Conservation (phyloP, 2,797 vertebrate genomes). For the Anas georgica region DNA sequence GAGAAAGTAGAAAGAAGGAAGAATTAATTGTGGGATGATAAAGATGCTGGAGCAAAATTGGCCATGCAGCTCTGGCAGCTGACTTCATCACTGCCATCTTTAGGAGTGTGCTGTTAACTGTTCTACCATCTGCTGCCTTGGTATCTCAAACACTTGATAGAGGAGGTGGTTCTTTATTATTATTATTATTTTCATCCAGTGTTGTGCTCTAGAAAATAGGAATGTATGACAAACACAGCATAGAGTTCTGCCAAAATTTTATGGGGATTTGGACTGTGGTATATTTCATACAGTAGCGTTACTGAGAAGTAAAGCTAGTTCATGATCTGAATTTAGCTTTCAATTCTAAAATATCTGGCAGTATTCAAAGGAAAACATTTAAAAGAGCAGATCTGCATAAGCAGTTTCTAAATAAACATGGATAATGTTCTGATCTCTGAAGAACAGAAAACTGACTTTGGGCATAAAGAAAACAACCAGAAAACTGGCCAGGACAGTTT, state of each 20-base stretch:
- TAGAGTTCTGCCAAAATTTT: neutral
- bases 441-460: neutral
- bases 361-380: neutral
- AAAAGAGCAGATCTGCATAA: constrained; percentile 6
- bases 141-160: neutral
- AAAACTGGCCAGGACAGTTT: neutral
- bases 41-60: neutral
- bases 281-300: neutral
- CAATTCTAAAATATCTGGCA: neutral
- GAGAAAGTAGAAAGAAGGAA: neutral
- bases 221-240: neutral
- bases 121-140: neutral
- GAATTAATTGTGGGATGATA: neutral
- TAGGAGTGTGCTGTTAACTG: neutral
- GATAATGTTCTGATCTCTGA: neutral
- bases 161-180: neutral
- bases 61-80: neutral
- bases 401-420: constrained; percentile 5
- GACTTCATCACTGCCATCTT: neutral
- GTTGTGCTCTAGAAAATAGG: neutral
- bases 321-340: neutral
- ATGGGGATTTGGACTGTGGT: neutral
- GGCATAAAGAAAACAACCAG: neutral
- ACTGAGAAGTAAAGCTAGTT: neutral
- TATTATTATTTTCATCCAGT: neutral